Evolutionary conservation across 2,888 invertebrate species (phyloP), one percentile per base, ranked within the genome.

Genomic region (Aporophyla lueneburgensis): DNA sequence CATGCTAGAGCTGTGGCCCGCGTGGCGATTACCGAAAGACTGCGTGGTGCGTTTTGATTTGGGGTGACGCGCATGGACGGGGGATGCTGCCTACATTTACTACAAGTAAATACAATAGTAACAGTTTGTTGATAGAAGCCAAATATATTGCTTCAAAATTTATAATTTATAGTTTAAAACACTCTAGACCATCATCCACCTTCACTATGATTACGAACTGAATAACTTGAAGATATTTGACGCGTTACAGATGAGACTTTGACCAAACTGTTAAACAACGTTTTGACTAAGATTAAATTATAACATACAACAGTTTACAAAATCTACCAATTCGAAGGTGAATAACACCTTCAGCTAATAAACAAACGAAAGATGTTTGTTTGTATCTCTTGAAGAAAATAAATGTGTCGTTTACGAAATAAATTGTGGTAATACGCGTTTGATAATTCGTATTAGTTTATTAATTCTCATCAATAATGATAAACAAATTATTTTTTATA

Each of bases 1-100:
- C 90, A 90, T 92, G 80, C 81, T 90, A 89, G 92, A 93, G 94
- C 89, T 92, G 95, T 91, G 92, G 72, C 88, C 83, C 91, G 93
- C 84, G 87, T 92, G 93, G 91, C 94, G 95, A 93, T 92, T 94
- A 92, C 90, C 91, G 92, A 92, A 91, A 89, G 92, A 96, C 96
- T 96, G 96, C 94, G 95, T 93, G 92, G 92, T 91, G 89, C 89
- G 92, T 93, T 94, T 92, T 91, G 93, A 86, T 89, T 89, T 90
- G 91, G 93, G 93, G 93, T 92, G 92, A 91, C 94, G 95, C 95
- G 95, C 94, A 94, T 91, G 93, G 89, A 85, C 88, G 92, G 94
- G 96, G 96, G 95, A 91, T 90, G 92, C 89, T 91, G 91, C 81
- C 87, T 90, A 89, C 90, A 92, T 93, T 91, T 92, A 92, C 91